Evolutionary conservation across 2,888 invertebrate genomes (phyloP).

Genomic region (Drosophila fulvimacula): DNA sequence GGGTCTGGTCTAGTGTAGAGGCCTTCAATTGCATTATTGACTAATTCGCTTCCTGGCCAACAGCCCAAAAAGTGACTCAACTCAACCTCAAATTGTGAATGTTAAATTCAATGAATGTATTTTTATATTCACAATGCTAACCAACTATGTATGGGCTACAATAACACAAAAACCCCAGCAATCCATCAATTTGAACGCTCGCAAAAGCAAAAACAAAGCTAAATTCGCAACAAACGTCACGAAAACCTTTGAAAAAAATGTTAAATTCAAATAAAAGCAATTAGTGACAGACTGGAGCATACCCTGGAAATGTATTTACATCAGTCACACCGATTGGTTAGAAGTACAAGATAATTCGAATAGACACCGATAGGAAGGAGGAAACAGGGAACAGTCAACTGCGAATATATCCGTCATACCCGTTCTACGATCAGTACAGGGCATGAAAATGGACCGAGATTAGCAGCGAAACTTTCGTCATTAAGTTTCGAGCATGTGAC

Average conservation of each 20-base stretch:
- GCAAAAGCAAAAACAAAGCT: slow-evolving; percentile 24
- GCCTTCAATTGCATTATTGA: slow-evolving; percentile 35
- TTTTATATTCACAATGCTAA: slow-evolving; percentile 19
- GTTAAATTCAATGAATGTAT: slow-evolving; percentile 49
- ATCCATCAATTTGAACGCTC: slow-evolving; percentile 51
- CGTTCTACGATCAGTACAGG: background rate
- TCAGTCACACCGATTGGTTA: too few species aligned
- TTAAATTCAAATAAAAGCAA: background rate
- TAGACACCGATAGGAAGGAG: too few species aligned
- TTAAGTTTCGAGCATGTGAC: slow-evolving; percentile 52
- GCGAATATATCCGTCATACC: background rate
- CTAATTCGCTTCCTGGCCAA: slow-evolving; percentile 51
- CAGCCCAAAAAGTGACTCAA: slow-evolving; percentile 54
- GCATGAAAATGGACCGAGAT: slow-evolving; percentile 20
- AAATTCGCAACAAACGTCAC: slow-evolving; percentile 68
- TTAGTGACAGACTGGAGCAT: slow-evolving; percentile 2
- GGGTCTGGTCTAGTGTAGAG: slow-evolving; percentile 7
- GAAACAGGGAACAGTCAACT: too few species aligned
- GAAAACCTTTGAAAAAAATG: slow-evolving; percentile 30
- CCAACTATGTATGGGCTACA: slow-evolving; percentile 20
- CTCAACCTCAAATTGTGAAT: slow-evolving; percentile 48
- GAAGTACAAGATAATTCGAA: too few species aligned
- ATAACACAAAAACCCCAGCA: slow-evolving; percentile 22
- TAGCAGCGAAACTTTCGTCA: slow-evolving; percentile 38
- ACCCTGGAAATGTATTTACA: background rate